phyloP scores from a whole-genome alignment of 1,140 invertebrate genomes.

The Sitophilus oryzae region DNA sequence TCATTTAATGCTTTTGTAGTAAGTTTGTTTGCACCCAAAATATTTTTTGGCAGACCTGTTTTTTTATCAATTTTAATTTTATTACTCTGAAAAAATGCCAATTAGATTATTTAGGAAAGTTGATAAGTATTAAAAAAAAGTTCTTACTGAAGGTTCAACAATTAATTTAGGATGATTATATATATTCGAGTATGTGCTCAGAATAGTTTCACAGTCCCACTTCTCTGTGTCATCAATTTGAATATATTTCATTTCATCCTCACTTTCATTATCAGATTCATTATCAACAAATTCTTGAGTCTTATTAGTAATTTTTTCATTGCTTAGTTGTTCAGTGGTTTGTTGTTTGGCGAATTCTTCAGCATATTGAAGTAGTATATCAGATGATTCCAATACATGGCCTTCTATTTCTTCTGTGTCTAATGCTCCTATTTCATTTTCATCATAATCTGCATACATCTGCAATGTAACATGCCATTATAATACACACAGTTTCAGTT shows the following conservation, averaged over 20 bases:
- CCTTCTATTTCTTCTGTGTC: constrained; percentile 89
- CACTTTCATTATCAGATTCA: constrained; percentile 42
- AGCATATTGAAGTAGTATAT: constrained; percentile 59
- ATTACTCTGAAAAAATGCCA: constrained; percentile 28
- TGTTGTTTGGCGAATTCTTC: constrained; percentile 56
- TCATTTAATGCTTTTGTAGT: constrained; percentile 63
- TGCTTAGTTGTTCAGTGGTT: constrained; percentile 55
- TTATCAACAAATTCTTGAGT: constrained; percentile 36
- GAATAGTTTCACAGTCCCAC: constrained; percentile 92
- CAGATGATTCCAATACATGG: constrained; percentile 58
- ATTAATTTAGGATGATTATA: constrained; percentile 90
- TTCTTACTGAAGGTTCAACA: constrained; percentile 60
- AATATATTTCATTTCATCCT: constrained; percentile 37
- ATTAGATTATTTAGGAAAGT: background rate
- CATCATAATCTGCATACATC: constrained; percentile 80
- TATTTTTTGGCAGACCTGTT: constrained; percentile 67
- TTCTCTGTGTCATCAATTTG: constrained; percentile 50
- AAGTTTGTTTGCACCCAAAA: constrained; percentile 55
- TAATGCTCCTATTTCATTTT: constrained; percentile 81
- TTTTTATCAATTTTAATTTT: constrained; percentile 66
- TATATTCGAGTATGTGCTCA: constrained; percentile 83
- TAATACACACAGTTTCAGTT: background rate
- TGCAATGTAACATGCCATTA: background rate
- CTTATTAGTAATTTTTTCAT: constrained; percentile 25
- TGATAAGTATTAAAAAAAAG: background rate